phyloP scores from a whole-genome alignment of 2,113 vertebrate species.

The Chamaea fasciata region DNA sequence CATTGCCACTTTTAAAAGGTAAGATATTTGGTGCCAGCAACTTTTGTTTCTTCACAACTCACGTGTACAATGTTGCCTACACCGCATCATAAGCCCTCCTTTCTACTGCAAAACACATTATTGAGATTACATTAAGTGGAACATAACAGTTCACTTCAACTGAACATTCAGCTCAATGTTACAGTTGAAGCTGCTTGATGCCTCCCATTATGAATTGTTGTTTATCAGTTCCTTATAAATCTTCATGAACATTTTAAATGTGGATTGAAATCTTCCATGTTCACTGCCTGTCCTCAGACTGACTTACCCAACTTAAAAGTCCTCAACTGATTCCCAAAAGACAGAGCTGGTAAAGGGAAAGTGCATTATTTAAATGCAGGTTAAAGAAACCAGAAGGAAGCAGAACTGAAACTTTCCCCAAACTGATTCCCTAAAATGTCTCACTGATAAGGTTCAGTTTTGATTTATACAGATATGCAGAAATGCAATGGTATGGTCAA shows the following conservation, averaged over 20 bases:
- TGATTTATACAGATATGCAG: background rate
- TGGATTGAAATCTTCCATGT: background rate
- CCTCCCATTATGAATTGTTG: background rate
- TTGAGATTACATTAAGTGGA: slow-evolving; percentile 9
- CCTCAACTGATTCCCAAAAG: background rate
- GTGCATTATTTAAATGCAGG: background rate
- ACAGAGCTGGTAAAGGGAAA: background rate
- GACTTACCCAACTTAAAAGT: background rate
- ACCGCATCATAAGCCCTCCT: background rate
- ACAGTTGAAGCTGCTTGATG: background rate
- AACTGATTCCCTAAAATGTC: background rate
- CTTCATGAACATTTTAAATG: background rate
- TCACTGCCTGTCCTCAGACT: background rate
- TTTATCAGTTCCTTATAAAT: background rate
- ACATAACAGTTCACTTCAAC: background rate
- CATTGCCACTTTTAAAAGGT: background rate
- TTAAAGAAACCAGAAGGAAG: background rate
- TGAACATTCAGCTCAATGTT: background rate
- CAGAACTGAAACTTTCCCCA: background rate
- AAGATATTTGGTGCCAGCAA: background rate
- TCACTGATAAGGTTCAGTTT: background rate
- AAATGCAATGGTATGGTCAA: background rate
- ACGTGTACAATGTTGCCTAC: background rate
- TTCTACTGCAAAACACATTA: slow-evolving; percentile 26
- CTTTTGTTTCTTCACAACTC: background rate